Percentiles rank a stretch among this genome's conserved stretches.
These are phyloP conservation scores for Pilophorus perplexus DNA, from an alignment of 2,888 invertebrate species.

Conservation along the genomic window DNA sequence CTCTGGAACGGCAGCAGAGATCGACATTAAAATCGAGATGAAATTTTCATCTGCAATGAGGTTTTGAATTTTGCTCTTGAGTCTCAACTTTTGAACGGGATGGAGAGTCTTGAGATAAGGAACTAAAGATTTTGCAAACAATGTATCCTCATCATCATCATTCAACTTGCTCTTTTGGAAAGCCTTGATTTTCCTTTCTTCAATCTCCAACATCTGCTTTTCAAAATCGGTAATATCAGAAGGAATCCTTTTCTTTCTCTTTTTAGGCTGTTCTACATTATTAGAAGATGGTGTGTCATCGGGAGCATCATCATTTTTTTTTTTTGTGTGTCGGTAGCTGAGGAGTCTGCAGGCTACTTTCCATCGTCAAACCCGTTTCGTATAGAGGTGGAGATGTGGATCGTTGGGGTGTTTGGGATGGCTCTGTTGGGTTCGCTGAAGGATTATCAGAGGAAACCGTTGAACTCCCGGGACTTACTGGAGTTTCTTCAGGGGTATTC, in stretches of 20 bases:
- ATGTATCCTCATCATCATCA: constrained; percentile 2
- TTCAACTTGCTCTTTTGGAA: background rate
- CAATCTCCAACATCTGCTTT: constrained; percentile 3
- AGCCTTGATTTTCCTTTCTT: background rate
- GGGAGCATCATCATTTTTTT: background rate
- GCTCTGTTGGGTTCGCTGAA: constrained; percentile 1
- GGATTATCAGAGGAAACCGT: background rate
- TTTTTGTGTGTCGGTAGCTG: too few species aligned
- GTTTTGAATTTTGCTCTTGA: constrained; percentile 4
- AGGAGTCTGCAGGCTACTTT: too few species aligned
- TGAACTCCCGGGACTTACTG: background rate
- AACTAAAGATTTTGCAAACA: constrained; percentile 8
- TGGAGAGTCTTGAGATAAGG: constrained; percentile 1
- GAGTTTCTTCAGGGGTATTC: constrained; percentile 5
- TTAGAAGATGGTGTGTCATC: too few species aligned
- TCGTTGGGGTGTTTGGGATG: too few species aligned
- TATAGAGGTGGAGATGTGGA: too few species aligned
- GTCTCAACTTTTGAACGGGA: constrained; percentile 2
- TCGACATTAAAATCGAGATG: background rate
- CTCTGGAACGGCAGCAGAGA: background rate
- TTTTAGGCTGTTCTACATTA: constrained; percentile 3
- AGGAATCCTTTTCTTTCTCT: background rate
- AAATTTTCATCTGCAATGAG: background rate
- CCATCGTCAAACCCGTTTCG: too few species aligned
- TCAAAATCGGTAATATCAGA: background rate